Evolutionary conservation across 2,888 invertebrate species (phyloP).

Genomic region (Limenitis camilla): DNA sequence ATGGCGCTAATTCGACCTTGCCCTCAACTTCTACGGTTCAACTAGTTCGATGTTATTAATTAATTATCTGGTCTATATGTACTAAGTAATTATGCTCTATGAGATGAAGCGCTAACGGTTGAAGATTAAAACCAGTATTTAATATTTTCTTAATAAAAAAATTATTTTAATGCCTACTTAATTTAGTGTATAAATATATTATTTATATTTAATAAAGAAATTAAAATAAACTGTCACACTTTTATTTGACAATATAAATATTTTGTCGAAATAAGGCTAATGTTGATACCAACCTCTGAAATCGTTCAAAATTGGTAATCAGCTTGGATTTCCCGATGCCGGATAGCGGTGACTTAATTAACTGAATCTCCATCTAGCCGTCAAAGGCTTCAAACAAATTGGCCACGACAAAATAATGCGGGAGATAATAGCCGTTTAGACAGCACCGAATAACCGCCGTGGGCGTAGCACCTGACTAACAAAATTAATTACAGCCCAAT

Average conservation of each 20-base stretch:
- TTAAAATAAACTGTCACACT: too few species aligned
- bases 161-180: too few species aligned
- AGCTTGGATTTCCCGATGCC: conserved; percentile 27
- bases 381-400: conserved; percentile 71
- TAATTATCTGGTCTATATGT: conserved; percentile 40
- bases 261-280: too few species aligned
- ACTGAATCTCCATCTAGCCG: conserved; percentile 53
- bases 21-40: conserved; percentile 50
- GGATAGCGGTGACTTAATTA: conserved; percentile 52
- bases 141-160: too few species aligned
- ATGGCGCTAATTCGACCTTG: conserved; percentile 72
- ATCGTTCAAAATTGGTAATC: too few species aligned
- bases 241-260: too few species aligned
- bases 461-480: conserved; percentile 69
- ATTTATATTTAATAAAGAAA: too few species aligned
- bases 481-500: conserved; percentile 72
- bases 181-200: too few species aligned
- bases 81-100: too few species aligned
- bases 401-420: conserved; percentile 66
- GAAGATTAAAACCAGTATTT: too few species aligned
- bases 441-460: conserved; percentile 44
- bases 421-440: conserved; percentile 61
- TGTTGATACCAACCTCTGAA: too few species aligned
- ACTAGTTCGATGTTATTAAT: conserved; percentile 32
- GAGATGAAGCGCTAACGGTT: too few species aligned